Conservation (phyloP, 2,113 vertebrate species). For the Naja naja region DNA sequence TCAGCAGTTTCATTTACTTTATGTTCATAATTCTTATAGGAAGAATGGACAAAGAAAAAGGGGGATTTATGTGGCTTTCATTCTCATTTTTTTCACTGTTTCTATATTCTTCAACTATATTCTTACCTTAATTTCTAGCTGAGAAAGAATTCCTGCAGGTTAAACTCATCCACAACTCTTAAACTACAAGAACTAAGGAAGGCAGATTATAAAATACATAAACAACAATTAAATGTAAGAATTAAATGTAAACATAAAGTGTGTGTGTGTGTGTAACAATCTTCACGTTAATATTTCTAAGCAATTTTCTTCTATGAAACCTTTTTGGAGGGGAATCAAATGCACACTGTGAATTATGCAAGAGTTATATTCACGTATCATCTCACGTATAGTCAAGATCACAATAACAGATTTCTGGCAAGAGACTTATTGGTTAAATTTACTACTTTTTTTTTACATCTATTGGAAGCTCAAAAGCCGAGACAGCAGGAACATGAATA, state of each 20-base stretch:
- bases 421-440: slow-evolving; percentile 44
- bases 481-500: slow-evolving; percentile 24
- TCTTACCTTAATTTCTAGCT: slow-evolving; percentile 42
- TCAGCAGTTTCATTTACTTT: slow-evolving; percentile 41
- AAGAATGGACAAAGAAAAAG: slow-evolving; percentile 45
- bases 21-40: slow-evolving; percentile 40
- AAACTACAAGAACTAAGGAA: not conserved
- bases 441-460: slow-evolving; percentile 9
- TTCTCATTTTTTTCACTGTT: slow-evolving; percentile 51
- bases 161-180: slow-evolving; percentile 24
- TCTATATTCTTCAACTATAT: slow-evolving; percentile 50
- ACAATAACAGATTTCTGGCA: not conserved
- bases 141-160: slow-evolving; percentile 21
- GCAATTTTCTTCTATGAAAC: slow-evolving; percentile 44
- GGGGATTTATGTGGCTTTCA: slow-evolving; percentile 41
- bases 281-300: slow-evolving; percentile 14
- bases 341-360: slow-evolving; percentile 42
- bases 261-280: not conserved
- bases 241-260: too few species aligned
- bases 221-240: not conserved
- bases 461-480: slow-evolving; percentile 25
- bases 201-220: not conserved
- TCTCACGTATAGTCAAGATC: slow-evolving; percentile 32
- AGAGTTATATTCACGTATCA: not conserved
- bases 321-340: slow-evolving; percentile 41